Conservation (phyloP, 1,140 invertebrate species). For the Cotesia typhae region DNA sequence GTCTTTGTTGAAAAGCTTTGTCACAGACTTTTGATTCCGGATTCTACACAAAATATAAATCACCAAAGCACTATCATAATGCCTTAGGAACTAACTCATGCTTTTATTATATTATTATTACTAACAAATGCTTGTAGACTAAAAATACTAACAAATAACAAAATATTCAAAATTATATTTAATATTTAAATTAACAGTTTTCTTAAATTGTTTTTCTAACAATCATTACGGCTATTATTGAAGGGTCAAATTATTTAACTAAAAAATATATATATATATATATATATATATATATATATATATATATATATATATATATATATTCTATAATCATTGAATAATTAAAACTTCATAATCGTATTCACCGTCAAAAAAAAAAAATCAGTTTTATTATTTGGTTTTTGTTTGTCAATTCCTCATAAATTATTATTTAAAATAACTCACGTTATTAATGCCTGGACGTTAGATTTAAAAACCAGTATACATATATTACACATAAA, state of each 20-base stretch:
- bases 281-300: too few relatives aligned
- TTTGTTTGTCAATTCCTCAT: constrained; percentile 3
- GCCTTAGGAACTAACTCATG: too few relatives aligned
- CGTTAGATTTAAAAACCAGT: too few relatives aligned
- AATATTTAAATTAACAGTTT: constrained; percentile 9
- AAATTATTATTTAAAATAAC: neutral
- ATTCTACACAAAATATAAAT: too few relatives aligned
- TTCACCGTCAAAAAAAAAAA: constrained; percentile 8
- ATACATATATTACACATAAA: too few relatives aligned
- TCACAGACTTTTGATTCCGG: neutral
- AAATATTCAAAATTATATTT: constrained; percentile 7
- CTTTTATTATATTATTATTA: neutral
- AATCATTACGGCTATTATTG: constrained; percentile 41
- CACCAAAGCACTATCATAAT: constrained; percentile 5
- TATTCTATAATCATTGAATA: constrained; percentile 13
- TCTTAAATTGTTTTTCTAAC: constrained; percentile 63
- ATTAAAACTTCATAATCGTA: neutral
- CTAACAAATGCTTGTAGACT: constrained; percentile 8
- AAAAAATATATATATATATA: too few relatives aligned
- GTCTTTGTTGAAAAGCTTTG: neutral
- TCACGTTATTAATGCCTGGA: too few relatives aligned
- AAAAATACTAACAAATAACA: neutral
- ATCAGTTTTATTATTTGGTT: constrained; percentile 1
- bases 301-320: too few relatives aligned
- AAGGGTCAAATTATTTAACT: too few relatives aligned